These are phyloP conservation scores for Linepithema humile DNA, from an alignment of 1,140 invertebrate species.

Conservation along the genomic window DNA sequence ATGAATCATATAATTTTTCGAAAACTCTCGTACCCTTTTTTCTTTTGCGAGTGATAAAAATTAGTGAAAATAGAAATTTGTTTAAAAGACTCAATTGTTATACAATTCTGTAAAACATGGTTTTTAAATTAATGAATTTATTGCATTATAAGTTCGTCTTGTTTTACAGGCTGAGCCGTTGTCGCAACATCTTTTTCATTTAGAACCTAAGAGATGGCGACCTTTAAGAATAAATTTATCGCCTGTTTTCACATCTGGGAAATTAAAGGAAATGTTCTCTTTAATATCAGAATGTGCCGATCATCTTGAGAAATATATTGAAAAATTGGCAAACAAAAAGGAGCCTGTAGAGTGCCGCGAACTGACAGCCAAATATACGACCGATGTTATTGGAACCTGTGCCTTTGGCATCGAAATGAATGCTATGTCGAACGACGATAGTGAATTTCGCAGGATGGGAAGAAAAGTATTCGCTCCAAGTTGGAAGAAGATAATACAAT, in stretches of 20 bases:
- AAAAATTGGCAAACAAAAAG: slow-evolving; percentile 71
- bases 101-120: no score
- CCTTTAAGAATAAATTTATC: slow-evolving; percentile 82
- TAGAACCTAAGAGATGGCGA: slow-evolving; percentile 82
- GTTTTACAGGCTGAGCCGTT: slow-evolving; percentile 71
- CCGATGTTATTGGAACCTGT: slow-evolving; percentile 84
- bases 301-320: slow-evolving; percentile 77
- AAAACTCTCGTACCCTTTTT: no score
- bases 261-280: slow-evolving; percentile 78
- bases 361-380: slow-evolving; percentile 82
- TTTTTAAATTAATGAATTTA: no score
- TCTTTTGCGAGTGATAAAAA: no score
- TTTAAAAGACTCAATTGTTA: no score
- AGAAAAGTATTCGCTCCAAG: slow-evolving; percentile 77
- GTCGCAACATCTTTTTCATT: slow-evolving; percentile 73
- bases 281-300: slow-evolving; percentile 74
- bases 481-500: slow-evolving; percentile 79
- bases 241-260: slow-evolving; percentile 64
- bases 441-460: slow-evolving; percentile 82
- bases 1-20: no score
- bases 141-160: slow-evolving; percentile 61
- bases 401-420: slow-evolving; percentile 81
- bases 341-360: slow-evolving; percentile 83
- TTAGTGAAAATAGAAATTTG: no score
- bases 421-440: slow-evolving; percentile 82